Evolutionary conservation across 2,113 vertebrate genomes (phyloP).

Genomic region (Daphoenositta chrysoptera): DNA sequence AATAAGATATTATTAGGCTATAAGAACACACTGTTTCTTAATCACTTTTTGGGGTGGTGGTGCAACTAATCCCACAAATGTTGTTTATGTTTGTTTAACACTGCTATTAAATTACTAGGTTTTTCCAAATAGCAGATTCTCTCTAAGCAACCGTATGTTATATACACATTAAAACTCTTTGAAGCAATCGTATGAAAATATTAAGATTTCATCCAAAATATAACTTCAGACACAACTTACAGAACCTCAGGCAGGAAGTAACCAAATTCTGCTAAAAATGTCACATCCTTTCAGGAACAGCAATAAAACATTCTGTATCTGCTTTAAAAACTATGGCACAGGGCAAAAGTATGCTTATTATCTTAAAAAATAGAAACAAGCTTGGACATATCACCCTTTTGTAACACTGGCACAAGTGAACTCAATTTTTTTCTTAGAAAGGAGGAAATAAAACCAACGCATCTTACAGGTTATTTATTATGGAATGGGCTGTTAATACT

Average conservation of each 20-base stretch:
- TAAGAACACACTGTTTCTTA: background rate
- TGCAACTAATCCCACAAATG: background rate
- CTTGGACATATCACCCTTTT: background rate
- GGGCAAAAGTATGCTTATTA: background rate
- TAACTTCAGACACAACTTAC: constrained; percentile 41
- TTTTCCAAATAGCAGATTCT: background rate
- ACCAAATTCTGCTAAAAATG: background rate
- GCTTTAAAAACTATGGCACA: background rate
- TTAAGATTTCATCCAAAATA: constrained; percentile 65
- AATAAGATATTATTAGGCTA: background rate
- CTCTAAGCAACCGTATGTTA: background rate
- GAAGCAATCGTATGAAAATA: constrained; percentile 32
- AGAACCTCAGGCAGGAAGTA: background rate
- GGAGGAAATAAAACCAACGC: background rate
- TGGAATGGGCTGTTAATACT: background rate
- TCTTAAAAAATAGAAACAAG: background rate
- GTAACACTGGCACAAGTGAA: background rate
- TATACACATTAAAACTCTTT: background rate
- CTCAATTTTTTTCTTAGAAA: background rate
- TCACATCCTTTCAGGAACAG: background rate
- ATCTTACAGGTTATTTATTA: background rate
- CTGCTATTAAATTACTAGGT: background rate
- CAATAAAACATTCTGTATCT: background rate
- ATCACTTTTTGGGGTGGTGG: accelerated
- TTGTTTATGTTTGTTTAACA: background rate